phyloP scores from a whole-genome alignment of 2,113 vertebrate species.

The Calyptomena viridis region DNA sequence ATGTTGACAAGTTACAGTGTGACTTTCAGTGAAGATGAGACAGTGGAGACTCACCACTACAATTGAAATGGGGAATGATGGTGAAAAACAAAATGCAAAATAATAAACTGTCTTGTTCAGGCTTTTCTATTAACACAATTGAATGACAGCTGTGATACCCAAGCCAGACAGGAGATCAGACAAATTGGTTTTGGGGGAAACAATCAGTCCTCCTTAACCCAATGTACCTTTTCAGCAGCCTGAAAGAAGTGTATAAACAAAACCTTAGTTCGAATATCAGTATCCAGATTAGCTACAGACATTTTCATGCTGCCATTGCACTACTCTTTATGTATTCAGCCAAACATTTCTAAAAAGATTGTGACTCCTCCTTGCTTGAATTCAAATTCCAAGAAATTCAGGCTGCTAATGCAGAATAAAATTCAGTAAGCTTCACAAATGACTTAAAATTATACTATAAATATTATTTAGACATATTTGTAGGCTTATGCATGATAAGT shows the following conservation, averaged over 20 bases:
- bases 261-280: not conserved
- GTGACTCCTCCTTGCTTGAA: not conserved
- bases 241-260: not conserved
- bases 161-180: not conserved
- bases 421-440: not conserved
- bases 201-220: not conserved
- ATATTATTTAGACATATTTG: constrained; percentile 48
- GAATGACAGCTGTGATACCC: not conserved
- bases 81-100: not conserved
- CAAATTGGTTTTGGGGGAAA: not conserved
- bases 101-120: not conserved
- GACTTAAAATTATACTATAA: constrained; percentile 39
- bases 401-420: not conserved
- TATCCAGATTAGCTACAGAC: not conserved
- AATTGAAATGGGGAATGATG: not conserved
- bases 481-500: not conserved
- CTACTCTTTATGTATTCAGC: not conserved
- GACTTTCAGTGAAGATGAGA: not conserved
- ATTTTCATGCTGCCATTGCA: not conserved
- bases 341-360: not conserved
- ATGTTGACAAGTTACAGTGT: not conserved
- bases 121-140: not conserved
- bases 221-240: not conserved
- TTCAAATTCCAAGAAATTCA: constrained; percentile 24
- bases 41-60: not conserved